Base-by-base conservation (phyloP, 2,113 vertebrate species). In the Copsychus sechellarum region DNA sequence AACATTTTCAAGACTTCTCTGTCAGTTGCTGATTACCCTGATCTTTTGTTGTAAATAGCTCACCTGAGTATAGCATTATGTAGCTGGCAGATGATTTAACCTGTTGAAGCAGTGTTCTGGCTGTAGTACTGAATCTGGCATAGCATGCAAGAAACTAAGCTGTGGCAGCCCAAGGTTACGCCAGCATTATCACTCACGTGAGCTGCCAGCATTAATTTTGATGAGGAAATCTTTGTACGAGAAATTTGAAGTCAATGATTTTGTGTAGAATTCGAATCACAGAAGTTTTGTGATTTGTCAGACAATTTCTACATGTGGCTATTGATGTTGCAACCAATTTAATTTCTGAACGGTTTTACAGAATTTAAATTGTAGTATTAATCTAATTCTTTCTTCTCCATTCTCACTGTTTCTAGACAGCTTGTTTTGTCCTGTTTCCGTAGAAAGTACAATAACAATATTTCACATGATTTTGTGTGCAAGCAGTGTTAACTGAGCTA, bases 311-410 rank as follows among this genome's bases (percentile, higher is more conserved):
- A 28, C 28, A 8, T 50, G 58, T 65, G 67, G 50, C 51, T 50
- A 5, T 73, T 58, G 48, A 79, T 65, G 62, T 79, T 81, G 76
- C 89, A 93, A 69, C 18, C 38, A 12, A 0, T 84, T 74, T 65
- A 3, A 92, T 97, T 97, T 91, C 65, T 47, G 51, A 65, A 28
- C 65, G 47, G 18, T 85, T 96, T 96, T 81, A 77, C 65, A 51
- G 82, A 91, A 81, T 82, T 92, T 93, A 81, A 95, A 92, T 82
- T 93, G 66, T 86, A 50, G 58, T 88, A 96, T 81, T 86, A 73
- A 78, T 43, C 33, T 38, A 12, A 20, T 87, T 82, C 60, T 81
- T 86, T 67, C 18, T 21, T 67, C 61, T 87, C 7, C 67, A 12
- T 81, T 88, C 36, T 78, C 9, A 2, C 61, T 85, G 61, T 9